Conservation (phyloP, 1,140 invertebrate genomes). For the Papilio helenus region DNA sequence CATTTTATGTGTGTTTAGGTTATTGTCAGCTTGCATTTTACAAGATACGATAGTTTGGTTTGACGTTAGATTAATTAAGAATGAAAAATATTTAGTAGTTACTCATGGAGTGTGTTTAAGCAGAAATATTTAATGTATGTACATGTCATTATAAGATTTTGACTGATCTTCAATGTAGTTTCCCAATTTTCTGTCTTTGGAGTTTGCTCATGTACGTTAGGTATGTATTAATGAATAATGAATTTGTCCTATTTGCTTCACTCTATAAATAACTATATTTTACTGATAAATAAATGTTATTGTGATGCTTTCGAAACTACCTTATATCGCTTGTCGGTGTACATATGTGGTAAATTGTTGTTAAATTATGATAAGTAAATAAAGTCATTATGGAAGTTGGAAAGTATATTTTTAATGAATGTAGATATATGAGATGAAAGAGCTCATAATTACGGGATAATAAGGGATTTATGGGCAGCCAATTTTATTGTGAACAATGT, state of each 20-base stretch:
- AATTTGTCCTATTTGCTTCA: background rate
- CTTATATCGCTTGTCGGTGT: constrained; percentile 40
- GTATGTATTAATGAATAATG: background rate
- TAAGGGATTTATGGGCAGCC: too few relatives aligned
- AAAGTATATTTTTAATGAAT: constrained; percentile 3
- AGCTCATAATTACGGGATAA: background rate
- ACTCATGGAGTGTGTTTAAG: background rate
- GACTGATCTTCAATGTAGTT: constrained; percentile 60
- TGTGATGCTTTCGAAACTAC: constrained; percentile 34
- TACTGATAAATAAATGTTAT: constrained; percentile 29
- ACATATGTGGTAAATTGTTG: constrained; percentile 44
- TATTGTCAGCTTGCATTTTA: background rate
- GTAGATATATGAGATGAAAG: background rate
- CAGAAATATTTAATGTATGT: constrained; percentile 32
- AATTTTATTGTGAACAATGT: background rate
- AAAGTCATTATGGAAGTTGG: constrained; percentile 38
- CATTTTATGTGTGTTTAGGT: too few relatives aligned
- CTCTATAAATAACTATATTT: constrained; percentile 8
- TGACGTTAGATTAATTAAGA: background rate
- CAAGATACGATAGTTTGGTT: background rate
- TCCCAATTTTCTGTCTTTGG: constrained; percentile 45
- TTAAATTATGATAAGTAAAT: constrained; percentile 38
- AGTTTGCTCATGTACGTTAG: constrained; percentile 2
- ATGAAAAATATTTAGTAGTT: background rate
- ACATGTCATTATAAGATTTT: constrained; percentile 40